These are phyloP conservation scores for Cataglyphis albicans DNA, from an alignment of 2,888 invertebrate species.

Conservation along the genomic window DNA sequence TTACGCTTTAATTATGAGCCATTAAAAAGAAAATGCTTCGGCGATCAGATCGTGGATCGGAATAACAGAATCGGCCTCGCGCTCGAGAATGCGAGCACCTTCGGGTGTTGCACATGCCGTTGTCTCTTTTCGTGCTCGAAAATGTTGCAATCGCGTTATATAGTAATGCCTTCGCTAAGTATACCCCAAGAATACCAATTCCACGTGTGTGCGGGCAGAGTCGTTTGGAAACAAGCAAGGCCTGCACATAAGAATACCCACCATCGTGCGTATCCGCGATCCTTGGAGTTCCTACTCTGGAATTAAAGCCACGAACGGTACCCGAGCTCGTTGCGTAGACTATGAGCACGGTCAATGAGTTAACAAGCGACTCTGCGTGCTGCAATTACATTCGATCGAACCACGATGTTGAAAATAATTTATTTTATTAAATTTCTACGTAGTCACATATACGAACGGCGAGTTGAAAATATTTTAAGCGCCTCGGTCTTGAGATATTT, in stretches of 20 bases:
- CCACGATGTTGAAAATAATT: neutral
- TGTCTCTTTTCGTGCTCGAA: conserved; percentile 57
- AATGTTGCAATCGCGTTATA: conserved; percentile 55
- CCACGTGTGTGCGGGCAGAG: neutral
- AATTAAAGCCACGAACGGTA: conserved; percentile 49
- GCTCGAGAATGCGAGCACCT: conserved; percentile 52
- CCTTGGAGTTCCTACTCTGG: neutral
- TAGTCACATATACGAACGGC: neutral
- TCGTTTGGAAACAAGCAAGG: conserved; percentile 8
- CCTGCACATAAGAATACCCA: conserved; percentile 10
- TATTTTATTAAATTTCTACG: neutral
- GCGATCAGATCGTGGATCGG: conserved; percentile 32
- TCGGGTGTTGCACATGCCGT: conserved; percentile 58
- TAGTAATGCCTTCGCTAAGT: conserved; percentile 43
- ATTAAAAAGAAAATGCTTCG: conserved; percentile 25
- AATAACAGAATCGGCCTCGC: conserved; percentile 56
- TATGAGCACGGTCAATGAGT: conserved; percentile 24
- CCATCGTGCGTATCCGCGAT: conserved; percentile 6
- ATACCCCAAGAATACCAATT: conserved; percentile 50
- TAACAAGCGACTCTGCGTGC: conserved; percentile 12
- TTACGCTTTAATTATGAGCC: conserved; percentile 29
- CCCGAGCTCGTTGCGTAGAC: conserved; percentile 1
- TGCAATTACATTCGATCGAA: neutral
- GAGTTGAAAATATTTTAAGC: neutral
- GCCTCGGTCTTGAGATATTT: neutral